These are phyloP conservation scores for Lasius platythorax DNA, from an alignment of 2,888 invertebrate genomes.

Conservation along the genomic window DNA sequence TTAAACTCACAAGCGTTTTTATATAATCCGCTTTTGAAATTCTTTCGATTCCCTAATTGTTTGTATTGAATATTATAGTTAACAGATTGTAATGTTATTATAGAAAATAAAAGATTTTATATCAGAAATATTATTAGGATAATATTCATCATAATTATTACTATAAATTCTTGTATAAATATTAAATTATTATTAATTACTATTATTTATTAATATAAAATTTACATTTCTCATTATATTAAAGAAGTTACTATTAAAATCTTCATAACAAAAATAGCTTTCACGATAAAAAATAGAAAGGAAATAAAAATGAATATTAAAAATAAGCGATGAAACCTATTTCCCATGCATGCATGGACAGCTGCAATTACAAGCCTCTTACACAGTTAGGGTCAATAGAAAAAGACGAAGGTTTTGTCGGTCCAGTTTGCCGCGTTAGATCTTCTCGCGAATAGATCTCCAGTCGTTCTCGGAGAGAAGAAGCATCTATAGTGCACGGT, in stretches of 20 bases:
- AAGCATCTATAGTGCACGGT: constrained; percentile 44
- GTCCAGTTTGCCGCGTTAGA: constrained; percentile 77
- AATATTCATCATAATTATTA: neutral
- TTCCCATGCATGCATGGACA: constrained; percentile 63
- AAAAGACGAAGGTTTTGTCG: constrained; percentile 72
- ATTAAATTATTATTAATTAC: neutral
- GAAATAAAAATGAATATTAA: constrained; percentile 4
- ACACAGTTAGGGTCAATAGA: constrained; percentile 79
- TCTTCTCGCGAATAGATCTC: constrained; percentile 63
- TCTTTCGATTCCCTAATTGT: neutral
- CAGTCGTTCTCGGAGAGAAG: constrained; percentile 49
- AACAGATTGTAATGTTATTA: constrained; percentile 3
- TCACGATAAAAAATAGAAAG: neutral
- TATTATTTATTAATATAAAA: neutral
- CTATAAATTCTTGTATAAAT: neutral
- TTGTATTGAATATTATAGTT: neutral
- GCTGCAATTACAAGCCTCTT: constrained; percentile 70
- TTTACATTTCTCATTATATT: neutral
- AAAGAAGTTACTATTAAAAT: neutral
- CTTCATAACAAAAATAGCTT: neutral
- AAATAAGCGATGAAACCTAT: constrained; percentile 67
- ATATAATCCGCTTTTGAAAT: neutral
- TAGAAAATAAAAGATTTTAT: neutral
- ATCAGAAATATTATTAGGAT: neutral
- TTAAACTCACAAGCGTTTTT: neutral